Evolutionary conservation across 2,888 invertebrate species (phyloP).

Genomic region (Pyralis farinalis): DNA sequence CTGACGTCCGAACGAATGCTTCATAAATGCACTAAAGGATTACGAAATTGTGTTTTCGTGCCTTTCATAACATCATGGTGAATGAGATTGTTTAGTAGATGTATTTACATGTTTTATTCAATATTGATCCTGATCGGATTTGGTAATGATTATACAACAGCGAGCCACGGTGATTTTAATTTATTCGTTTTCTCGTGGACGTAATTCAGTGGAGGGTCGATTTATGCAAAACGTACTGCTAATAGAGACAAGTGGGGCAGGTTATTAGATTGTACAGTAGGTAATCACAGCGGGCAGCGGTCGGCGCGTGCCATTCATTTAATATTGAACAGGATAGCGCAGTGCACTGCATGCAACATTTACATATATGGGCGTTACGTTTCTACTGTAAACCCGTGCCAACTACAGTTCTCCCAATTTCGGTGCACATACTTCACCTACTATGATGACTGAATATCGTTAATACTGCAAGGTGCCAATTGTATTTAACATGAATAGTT

Average conservation of each 20-base stretch:
- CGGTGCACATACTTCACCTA: conserved; percentile 18
- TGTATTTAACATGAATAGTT: too few species aligned
- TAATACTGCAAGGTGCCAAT: conserved; percentile 17
- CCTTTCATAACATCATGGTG: too few species aligned
- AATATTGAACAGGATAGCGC: conserved; percentile 58
- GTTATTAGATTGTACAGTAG: conserved; percentile 42
- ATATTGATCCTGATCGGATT: too few species aligned
- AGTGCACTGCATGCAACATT: conserved; percentile 34
- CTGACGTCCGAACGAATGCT: conserved; percentile 14
- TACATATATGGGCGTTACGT: conserved; percentile 6
- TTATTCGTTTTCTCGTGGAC: conserved; percentile 16
- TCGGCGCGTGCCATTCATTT: conserved; percentile 47
- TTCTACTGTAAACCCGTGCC: conserved; percentile 25
- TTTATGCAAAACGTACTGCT: conserved; percentile 23
- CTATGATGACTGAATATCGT: conserved; percentile 11
- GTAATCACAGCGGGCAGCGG: conserved; percentile 47
- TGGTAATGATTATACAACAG: too few species aligned
- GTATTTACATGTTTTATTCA: too few species aligned
- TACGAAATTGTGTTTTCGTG: conserved; percentile 7
- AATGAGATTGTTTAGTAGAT: too few species aligned
- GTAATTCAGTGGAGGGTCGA: conserved; percentile 13
- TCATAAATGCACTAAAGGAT: conserved; percentile 7
- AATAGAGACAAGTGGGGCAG: conserved; percentile 39
- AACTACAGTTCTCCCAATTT: conserved; percentile 27
- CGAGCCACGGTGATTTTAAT: conserved; percentile 8